Percentiles rank a stretch among this genome's conserved stretches.
These are phyloP conservation scores for Andrena praecox DNA, from an alignment of 2,888 invertebrate species.

Conservation along the genomic window DNA sequence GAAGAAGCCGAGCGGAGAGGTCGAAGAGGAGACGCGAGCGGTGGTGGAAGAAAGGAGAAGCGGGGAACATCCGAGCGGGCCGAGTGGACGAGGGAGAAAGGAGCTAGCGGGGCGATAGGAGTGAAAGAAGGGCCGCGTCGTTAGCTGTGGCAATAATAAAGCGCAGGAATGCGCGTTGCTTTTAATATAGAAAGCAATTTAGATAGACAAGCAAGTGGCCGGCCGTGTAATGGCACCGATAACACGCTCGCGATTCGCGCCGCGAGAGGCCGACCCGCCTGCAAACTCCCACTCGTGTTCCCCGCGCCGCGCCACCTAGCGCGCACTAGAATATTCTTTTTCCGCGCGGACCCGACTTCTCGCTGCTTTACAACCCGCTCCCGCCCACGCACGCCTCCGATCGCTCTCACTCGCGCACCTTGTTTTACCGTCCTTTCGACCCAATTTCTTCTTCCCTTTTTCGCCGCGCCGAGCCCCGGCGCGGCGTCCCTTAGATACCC, in stretches of 20 bases:
- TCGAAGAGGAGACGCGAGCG: not conserved
- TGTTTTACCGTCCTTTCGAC: too few species aligned
- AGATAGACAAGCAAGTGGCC: constrained; percentile 66
- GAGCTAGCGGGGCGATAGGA: constrained; percentile 6
- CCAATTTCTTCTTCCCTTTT: too few species aligned
- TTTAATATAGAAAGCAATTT: constrained; percentile 78
- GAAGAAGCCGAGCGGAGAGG: too few species aligned
- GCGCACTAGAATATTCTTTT: not conserved
- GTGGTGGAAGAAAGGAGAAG: not conserved
- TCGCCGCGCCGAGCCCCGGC: too few species aligned
- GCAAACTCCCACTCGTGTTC: not conserved
- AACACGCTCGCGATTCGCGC: constrained; percentile 69
- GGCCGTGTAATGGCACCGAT: constrained; percentile 70
- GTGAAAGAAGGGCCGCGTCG: constrained; percentile 51
- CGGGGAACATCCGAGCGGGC: too few species aligned
- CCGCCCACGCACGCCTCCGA: too few species aligned
- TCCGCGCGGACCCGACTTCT: too few species aligned
- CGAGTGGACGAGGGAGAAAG: not conserved
- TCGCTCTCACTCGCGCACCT: too few species aligned
- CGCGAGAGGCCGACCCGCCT: constrained; percentile 30
- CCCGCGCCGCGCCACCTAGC: not conserved
- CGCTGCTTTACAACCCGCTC: too few species aligned
- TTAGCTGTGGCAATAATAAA: constrained; percentile 74
- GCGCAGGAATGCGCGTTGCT: constrained; percentile 75
- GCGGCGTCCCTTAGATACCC: too few species aligned